Evolutionary conservation across 2,797 vertebrate species (phyloP).

Genomic region (Sandelia bainsii): DNA sequence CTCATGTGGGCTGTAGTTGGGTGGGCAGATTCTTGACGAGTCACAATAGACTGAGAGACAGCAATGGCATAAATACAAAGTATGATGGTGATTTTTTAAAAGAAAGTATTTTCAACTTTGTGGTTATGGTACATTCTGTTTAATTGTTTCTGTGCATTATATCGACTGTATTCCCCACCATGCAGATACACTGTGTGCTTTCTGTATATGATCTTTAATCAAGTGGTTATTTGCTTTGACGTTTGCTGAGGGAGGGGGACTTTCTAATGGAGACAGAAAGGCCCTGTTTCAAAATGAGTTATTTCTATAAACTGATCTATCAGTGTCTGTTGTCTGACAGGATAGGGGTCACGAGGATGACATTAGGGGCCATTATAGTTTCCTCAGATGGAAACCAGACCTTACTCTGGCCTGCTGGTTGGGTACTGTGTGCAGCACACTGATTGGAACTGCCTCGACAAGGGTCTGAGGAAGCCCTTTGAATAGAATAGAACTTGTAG

Average conservation of each 20-base stretch:
- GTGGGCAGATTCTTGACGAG: constrained; percentile 51
- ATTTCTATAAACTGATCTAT: constrained; percentile 64
- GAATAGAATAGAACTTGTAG: constrained; percentile 30
- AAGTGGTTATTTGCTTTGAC: constrained; percentile 56
- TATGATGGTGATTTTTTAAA: constrained; percentile 45
- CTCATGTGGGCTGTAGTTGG: constrained; percentile 55
- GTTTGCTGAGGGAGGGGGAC: constrained; percentile 27
- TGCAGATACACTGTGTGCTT: constrained; percentile 10
- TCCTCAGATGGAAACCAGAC: constrained; percentile 75
- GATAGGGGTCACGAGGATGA: constrained; percentile 46
- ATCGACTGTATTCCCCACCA: constrained; percentile 35
- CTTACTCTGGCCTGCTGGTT: constrained; percentile 28
- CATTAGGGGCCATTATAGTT: constrained; percentile 64
- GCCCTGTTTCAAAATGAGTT: constrained; percentile 44
- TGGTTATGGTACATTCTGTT: constrained; percentile 41
- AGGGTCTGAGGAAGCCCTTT: constrained; percentile 50
- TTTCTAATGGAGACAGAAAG: constrained; percentile 55
- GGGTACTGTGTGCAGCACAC: constrained; percentile 44
- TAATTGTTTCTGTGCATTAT: constrained; percentile 45
- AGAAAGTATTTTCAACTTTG: constrained; percentile 52
- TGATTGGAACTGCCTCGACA: constrained; percentile 68
- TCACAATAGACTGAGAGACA: constrained; percentile 9
- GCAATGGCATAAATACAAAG: constrained; percentile 52
- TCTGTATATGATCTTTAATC: constrained; percentile 44
- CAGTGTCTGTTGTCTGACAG: constrained; percentile 47